A percentile compares a stretch with the other conserved stretches of the same genome.
Conservation (phyloP, 2,888 invertebrate genomes). For the Pasiphila rectangulata region DNA sequence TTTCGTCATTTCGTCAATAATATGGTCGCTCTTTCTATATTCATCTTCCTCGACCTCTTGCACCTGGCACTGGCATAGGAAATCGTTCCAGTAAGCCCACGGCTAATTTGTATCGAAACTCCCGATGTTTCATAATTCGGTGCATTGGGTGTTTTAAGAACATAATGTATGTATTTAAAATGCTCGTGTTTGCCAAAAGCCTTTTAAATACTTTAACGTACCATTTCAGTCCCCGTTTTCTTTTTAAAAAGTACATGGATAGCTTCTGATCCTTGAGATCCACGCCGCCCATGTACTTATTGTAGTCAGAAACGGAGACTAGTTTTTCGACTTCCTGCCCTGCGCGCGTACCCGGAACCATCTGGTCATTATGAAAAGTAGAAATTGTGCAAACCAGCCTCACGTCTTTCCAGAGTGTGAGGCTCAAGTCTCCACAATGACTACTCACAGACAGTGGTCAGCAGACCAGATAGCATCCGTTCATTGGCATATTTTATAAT, state of each 20-base stretch:
- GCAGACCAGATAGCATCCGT: no score
- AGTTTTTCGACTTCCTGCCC: conserved; percentile 14
- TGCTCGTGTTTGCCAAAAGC: neutral
- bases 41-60: no score
- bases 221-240: conserved; percentile 31
- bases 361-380: conserved; percentile 5
- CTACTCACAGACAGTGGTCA: no score
- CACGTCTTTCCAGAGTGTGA: conserved; percentile 15
- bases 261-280: conserved; percentile 36
- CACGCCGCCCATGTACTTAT: conserved; percentile 28
- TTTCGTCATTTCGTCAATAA: no score
- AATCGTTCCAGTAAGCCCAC: no score
- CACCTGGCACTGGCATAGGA: no score
- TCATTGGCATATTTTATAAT: no score
- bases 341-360: neutral
- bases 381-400: conserved; percentile 10
- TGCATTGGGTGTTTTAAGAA: neutral
- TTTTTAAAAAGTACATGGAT: conserved; percentile 30
- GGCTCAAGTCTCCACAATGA: no score
- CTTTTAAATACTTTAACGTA: conserved; percentile 27
- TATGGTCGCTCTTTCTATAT: no score
- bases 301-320: conserved; percentile 23
- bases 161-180: neutral
- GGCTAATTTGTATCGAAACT: neutral
- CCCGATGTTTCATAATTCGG: neutral